These are phyloP conservation scores for Anarsia innoxiella DNA, from an alignment of 2,888 invertebrate species.

Conservation along the genomic window DNA sequence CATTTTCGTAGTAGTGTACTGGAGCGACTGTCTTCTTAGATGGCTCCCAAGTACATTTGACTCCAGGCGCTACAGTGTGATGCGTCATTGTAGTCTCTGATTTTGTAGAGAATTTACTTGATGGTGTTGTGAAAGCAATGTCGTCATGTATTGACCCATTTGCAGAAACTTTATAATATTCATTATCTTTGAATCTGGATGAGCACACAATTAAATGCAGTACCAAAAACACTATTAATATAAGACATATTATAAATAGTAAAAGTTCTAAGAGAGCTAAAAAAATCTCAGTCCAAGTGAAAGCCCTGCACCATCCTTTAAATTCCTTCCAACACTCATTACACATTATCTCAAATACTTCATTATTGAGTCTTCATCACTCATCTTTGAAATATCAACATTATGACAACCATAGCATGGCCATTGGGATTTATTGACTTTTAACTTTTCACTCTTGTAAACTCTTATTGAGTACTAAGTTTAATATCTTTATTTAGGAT, in stretches of 20 bases:
- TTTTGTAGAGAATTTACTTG: background rate
- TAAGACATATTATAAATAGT: conserved; percentile 37
- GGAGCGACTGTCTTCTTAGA: conserved; percentile 37
- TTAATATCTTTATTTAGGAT: no score
- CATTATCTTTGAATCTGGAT: background rate
- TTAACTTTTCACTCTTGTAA: no score
- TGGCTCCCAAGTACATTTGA: conserved; percentile 50
- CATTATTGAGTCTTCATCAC: no score
- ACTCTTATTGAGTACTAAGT: no score
- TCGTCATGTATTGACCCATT: no score
- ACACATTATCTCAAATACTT: conserved; percentile 36
- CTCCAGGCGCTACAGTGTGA: conserved; percentile 11
- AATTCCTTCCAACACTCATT: conserved; percentile 45
- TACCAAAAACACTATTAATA: conserved; percentile 41
- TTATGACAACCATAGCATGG: no score
- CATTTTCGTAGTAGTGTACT: conserved; percentile 32
- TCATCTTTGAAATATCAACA: no score
- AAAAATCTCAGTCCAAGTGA: conserved; percentile 43
- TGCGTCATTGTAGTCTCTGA: background rate
- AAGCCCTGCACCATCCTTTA: conserved; percentile 53
- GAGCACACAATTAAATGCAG: conserved; percentile 45
- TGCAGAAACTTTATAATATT: no score
- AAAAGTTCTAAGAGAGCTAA: conserved; percentile 38
- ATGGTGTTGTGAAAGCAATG: no score
- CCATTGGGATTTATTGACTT: no score